Base-by-base conservation (phyloP, 1,140 invertebrate genomes). In the Diachasmimorpha longicaudata region DNA sequence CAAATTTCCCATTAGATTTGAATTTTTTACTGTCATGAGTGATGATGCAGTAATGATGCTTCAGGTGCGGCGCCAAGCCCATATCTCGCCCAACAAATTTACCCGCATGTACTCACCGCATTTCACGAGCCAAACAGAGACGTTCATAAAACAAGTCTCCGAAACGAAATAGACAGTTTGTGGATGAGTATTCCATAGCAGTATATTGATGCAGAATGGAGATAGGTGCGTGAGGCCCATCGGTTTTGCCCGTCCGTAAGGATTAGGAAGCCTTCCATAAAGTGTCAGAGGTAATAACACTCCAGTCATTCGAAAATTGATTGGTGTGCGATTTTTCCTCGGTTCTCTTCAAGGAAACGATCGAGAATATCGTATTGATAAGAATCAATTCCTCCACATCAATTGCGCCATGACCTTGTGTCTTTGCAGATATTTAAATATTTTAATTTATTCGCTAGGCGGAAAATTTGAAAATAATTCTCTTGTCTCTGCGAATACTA, bases 161-260 rank as follows among this genome's bases (percentile, higher is more conserved):
- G 19, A 23, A 63, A 25, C 14, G 23, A 23, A 63, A 23, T 52
- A 16, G 31, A 55, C 52, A 58, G 23, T 73, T 39, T 39, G 31
- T 13, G 21, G 21, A 42, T 58, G 63, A 36, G n/a, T 25, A 23
- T 63, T 73, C 0, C 19, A 36, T 68, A 19, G 19, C 37, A 74
- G 52, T 31, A n/a, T 42, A 19, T 46, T 74, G 31, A 31, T 31
- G 72, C 44, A 74, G 44, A 31, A 21, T 63, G 48, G 16, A 39
- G 21, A 68, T 31, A 46, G 66, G 44, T 37, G 37, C 66, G 69
- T 67, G 72, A 44, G 72, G 63, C 68, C 72, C 14, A 66, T 16
- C 31, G 31, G 31, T 42, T 10, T 42, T 10, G 13, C 39, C 9
- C 72, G 48, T 16, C 10, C 31, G 16, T 16, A 14, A 52, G 48